Base-by-base conservation (phyloP, 1,140 invertebrate species). In the Sesamia nonagrioides region DNA sequence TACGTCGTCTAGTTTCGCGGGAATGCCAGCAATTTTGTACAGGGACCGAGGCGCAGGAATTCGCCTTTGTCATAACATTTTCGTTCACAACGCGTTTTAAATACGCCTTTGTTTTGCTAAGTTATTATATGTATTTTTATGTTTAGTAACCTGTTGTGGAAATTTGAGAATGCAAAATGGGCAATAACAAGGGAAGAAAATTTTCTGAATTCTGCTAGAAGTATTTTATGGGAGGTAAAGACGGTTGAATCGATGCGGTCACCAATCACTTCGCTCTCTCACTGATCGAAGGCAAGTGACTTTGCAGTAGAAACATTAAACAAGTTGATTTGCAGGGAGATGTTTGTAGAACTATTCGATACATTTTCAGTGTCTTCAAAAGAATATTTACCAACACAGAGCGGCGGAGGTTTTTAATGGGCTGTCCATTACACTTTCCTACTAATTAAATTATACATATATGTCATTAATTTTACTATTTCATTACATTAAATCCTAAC, bases 41-140 rank as follows among this genome's bases (percentile, higher is more conserved):
- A 6, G 21, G 9, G 21, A 33, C 54, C 13, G 13, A 35, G 68
- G 66, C 66, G 33, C 52, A 45, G 72, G 72, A 75, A 75, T 75
- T 61, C 42, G 42, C 13, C 68, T 75, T 75, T 75, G 72, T 75
- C 58, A 75, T 75, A 75, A 75, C 72, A 75, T 61, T 75, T 75
- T 61, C 72, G 40, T 48, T 75, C 56, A 61, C 56, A 61, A 61
- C 72, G 72, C 54, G 54, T 73, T 75, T 75, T 61, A 61, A 75
- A 75, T 75, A 61, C 72, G 56, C 11, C 56, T 61, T 75, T 75
- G 58, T 75, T 40, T 48, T 21, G 37, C 58, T 6, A 37, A 40
- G 17, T 40, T 27, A 58, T 71, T 37, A 54, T 69, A n/a, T n/a
- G n/a, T n/a, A 50, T 66, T 42, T 66, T 66, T 18, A 42, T 17